Evolutionary conservation across 2,797 vertebrate species (phyloP).

Genomic region (Cynopterus sphinx): DNA sequence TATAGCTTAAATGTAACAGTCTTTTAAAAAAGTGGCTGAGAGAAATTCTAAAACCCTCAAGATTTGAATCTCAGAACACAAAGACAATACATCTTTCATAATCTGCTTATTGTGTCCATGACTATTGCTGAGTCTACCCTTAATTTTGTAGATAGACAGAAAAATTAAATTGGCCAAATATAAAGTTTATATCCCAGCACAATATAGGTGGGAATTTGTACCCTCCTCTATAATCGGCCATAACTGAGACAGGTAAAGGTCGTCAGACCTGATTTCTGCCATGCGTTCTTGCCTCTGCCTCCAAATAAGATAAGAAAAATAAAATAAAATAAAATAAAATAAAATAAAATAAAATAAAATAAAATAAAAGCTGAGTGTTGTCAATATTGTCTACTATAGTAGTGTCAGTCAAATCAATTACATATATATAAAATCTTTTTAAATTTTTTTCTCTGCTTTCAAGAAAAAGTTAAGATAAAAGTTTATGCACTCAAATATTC

Average conservation of each 20-base stretch:
- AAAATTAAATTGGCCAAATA: too few species aligned
- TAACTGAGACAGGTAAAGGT: not conserved
- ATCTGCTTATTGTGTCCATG: not conserved
- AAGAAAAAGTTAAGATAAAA: constrained; percentile 21
- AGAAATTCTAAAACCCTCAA: not conserved
- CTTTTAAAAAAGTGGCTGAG: not conserved
- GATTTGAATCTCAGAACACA: not conserved
- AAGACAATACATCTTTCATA: not conserved
- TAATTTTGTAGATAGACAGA: not conserved
- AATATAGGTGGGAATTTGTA: not conserved
- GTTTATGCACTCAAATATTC: not conserved
- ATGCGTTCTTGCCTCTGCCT: not conserved
- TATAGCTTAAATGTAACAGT: not conserved
- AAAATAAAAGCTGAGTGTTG: too few species aligned
- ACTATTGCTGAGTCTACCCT: not conserved
- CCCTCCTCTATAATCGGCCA: not conserved
- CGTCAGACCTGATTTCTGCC: not conserved
- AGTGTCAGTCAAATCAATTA: not conserved
- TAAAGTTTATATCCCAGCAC: not conserved
- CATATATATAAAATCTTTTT: not conserved
- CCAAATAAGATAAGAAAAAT: not conserved
- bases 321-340: too few species aligned
- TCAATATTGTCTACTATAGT: not conserved
- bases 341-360: too few species aligned
- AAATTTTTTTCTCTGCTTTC: constrained; percentile 11